Base-by-base conservation (phyloP, 1,140 invertebrate species). In the Zophobas morio region DNA sequence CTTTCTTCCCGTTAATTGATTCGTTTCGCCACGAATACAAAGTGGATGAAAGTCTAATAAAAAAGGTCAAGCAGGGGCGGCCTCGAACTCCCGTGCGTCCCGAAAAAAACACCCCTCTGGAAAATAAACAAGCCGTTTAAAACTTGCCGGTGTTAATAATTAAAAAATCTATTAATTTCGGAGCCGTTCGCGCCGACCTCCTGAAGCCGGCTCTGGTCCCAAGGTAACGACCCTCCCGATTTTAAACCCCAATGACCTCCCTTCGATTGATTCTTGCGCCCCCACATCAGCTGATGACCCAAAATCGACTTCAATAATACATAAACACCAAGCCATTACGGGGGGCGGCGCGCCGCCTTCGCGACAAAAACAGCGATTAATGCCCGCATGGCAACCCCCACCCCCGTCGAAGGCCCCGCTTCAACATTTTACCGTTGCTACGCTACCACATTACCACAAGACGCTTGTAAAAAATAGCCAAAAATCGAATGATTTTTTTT, bases 201-300 rank as follows among this genome's bases (percentile, higher is more conserved):
- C n/a, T n/a, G n/a, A n/a, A 51, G 40, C 40, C 40, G 40, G 40
- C 6, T 46, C 40, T 46, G 40, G 42, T 2, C 3, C 42, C 2
- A 46, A 46, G 42, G 2, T 46, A 46, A 46, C 42, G 42, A 46
- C 42, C 42, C 42, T 6, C 6, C 42, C 42, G 6, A 46, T 34
- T 34, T 33, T n/a, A 36, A 32, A 60, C 56, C 8, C 56, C 6
- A 66, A 66, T 66, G 37, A 66, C 60, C 37, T 37, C 8, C 42
- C 1, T 3, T n/a, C 49, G 49, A 51, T 51, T 51, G 49, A 51
- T 51, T 51, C 49, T 5, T 2, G 42, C 49, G 3, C 2, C 49
- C 49, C 49, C 49, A 5, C 70, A 73, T 57, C 71, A 57, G 71
- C 47, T 73, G 71, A 73, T 73, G 54, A 56, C 34, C 70, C 42